A percentile compares a stretch with the other conserved stretches of the same genome.
Conservation (phyloP, 2,888 invertebrate species). For the Cabera pusaria region DNA sequence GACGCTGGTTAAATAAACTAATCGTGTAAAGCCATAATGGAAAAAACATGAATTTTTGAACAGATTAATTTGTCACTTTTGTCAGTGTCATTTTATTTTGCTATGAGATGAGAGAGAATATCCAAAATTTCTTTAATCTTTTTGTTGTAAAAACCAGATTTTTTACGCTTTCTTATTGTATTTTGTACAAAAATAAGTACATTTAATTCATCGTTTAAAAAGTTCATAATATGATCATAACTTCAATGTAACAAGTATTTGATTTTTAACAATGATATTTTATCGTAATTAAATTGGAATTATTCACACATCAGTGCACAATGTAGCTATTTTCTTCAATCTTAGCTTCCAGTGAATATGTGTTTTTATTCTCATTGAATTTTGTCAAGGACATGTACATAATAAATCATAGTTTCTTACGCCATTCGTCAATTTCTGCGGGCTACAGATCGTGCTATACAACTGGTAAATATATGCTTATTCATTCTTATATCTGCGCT, state of each 20-base stretch:
- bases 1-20: too few species aligned
- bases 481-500: conserved; percentile 11
- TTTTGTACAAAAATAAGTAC: too few species aligned
- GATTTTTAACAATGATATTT: conserved; percentile 9
- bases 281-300: conserved; percentile 12
- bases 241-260: background rate
- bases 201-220: too few species aligned
- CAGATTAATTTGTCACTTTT: conserved; percentile 21
- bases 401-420: conserved; percentile 69
- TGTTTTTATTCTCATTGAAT: conserved; percentile 58
- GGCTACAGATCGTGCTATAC: conserved; percentile 69
- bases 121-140: too few species aligned
- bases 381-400: conserved; percentile 80
- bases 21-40: too few species aligned
- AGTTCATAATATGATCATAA: too few species aligned
- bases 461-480: conserved; percentile 69
- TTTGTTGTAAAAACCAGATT: conserved; percentile 3
- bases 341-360: conserved; percentile 59
- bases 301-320: conserved; percentile 36
- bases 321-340: conserved; percentile 43
- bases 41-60: conserved; percentile 35
- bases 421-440: conserved; percentile 69
- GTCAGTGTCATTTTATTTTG: conserved; percentile 39
- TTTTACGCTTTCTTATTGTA: conserved; percentile 13
- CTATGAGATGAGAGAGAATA: background rate